Evolutionary conservation across 2,888 invertebrate genomes (phyloP).

Genomic region (Nomada ruficornis): DNA sequence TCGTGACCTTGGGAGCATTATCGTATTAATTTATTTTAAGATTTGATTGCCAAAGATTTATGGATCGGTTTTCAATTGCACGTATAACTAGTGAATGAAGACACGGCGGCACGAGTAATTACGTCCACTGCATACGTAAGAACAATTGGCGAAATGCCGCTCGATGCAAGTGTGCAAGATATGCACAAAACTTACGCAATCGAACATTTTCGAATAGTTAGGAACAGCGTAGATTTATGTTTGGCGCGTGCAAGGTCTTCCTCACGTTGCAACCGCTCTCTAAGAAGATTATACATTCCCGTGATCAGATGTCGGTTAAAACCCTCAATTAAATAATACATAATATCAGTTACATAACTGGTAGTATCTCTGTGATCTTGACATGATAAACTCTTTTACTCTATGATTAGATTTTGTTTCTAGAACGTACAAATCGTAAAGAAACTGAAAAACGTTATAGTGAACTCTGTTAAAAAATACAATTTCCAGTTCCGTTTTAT

Average conservation of each 20-base stretch:
- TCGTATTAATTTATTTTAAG: not conserved
- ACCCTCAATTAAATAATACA: not conserved
- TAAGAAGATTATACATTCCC: conserved; percentile 27
- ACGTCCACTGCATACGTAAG: conserved; percentile 8
- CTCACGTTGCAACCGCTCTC: not conserved
- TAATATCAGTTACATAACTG: conserved; percentile 20
- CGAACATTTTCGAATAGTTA: not conserved
- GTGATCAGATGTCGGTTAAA: conserved; percentile 19
- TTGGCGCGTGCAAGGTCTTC: not conserved
- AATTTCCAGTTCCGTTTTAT: not conserved
- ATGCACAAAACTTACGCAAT: conserved; percentile 29
- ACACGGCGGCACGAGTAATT: conserved; percentile 28
- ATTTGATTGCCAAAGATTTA: not conserved
- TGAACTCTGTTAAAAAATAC: not conserved
- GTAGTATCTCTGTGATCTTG: not conserved
- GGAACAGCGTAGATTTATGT: not conserved
- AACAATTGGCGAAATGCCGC: conserved; percentile 44
- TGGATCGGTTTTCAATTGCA: not conserved
- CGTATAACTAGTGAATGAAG: not conserved
- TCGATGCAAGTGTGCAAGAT: not conserved
- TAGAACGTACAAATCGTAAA: not conserved
- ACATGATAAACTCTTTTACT: not conserved
- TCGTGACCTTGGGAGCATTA: not conserved
- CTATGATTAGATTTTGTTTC: not conserved
- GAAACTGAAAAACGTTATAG: not conserved